Conservation (phyloP, 2,888 invertebrate genomes). For the Scelioninae gen. 2 region DNA sequence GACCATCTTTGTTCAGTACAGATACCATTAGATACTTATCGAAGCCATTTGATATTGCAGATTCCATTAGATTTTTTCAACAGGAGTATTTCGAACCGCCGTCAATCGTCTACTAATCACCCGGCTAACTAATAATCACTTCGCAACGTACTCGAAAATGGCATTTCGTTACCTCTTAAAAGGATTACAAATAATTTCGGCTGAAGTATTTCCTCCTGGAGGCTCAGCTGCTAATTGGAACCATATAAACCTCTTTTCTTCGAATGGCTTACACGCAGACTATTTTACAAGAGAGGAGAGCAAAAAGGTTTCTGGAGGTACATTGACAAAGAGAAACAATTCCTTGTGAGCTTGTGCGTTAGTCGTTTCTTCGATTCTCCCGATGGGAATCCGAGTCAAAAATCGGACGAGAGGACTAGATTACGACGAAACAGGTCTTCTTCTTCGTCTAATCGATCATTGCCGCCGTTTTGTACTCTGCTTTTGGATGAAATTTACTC, state of each 20-base stretch:
- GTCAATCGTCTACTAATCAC: conserved; percentile 18
- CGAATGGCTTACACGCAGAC: conserved; percentile 28
- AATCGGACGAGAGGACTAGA: conserved; percentile 62
- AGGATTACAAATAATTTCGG: conserved; percentile 11
- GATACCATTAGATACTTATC: conserved; percentile 14
- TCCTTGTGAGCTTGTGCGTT: conserved; percentile 33
- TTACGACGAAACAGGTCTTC: conserved; percentile 60
- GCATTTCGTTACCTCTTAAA: conserved; percentile 31
- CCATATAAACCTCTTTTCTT: conserved; percentile 24
- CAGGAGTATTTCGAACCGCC: conserved; percentile 6
- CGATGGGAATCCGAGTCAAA: conserved; percentile 39
- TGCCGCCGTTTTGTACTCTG: conserved; percentile 54
- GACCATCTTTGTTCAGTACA: no score
- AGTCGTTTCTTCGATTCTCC: conserved; percentile 41
- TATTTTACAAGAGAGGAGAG: conserved; percentile 37
- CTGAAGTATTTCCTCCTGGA: background rate
- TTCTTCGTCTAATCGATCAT: conserved; percentile 59
- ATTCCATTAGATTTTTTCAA: conserved; percentile 1
- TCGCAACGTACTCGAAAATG: conserved; percentile 43
- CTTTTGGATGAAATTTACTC: conserved; percentile 62
- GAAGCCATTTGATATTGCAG: conserved; percentile 15
- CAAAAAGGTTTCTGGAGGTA: conserved; percentile 21
- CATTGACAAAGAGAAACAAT: conserved; percentile 23
- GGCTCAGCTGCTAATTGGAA: background rate
- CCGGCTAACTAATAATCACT: conserved; percentile 19